Evolutionary conservation across 1,140 invertebrate species (phyloP), one percentile per base, ranked within the genome.

Genomic region (Zaprionus africanus): DNA sequence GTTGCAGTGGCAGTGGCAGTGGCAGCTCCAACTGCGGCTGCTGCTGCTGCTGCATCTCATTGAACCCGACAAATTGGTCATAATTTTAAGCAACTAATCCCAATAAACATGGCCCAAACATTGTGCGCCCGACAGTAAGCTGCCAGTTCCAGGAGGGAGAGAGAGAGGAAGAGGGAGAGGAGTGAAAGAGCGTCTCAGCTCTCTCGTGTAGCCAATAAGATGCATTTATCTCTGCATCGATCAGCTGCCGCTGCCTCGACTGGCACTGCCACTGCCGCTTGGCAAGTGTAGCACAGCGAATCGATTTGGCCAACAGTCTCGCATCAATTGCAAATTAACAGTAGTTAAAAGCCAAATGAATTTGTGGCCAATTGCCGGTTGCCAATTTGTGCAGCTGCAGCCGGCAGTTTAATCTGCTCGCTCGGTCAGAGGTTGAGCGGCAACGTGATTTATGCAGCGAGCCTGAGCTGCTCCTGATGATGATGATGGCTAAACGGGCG

Each of bases 31-130:
- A n/a, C n/a, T 49, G 51, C 24, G 54, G 54, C 36, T 61, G 54
- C 57, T 38, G 22, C 46, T 57, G 59, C 38, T 46, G 31, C 59
- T 54, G 85, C 78, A 88, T 87, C 84, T 82, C 80, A 87, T 86
- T 86, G 83, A 81, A 77, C 75, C 36, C 81, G 87, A 91, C 87
- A 90, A 90, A 90, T 90, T 90, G 87, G 87, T 90, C 84, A 90
- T 90, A 91, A 90, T 91, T 90, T 88, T 82, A 66, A 75, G 78
- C 87, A 83, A 81, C 87, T 90, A 91, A 90, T 90, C 87, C 87
- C 85, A 88, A 90, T 90, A 90, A 90, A 91, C 87, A 90, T 90
- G 80, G 87, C 87, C 83, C 70, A 86, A 90, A 86, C 86, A 90
- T 90, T 90, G 86, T 90, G 74, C 74, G 54, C 65, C 77, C 90